Base-by-base conservation (phyloP, 1,140 invertebrate species). In the Tetragnatha versicolor region DNA sequence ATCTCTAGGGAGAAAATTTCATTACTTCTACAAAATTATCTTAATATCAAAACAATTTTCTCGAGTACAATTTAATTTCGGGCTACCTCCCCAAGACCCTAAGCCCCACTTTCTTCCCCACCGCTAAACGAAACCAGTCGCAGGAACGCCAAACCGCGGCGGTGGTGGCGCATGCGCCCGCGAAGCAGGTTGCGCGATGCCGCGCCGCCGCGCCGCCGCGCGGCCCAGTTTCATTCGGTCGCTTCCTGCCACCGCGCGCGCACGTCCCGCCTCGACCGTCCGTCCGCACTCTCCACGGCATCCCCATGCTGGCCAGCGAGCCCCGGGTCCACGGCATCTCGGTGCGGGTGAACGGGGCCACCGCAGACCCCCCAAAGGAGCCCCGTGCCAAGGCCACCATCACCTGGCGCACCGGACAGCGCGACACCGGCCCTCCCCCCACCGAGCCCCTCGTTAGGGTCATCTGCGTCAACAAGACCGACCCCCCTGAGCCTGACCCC, bases 341-440 rank as follows among this genome's bases (percentile, higher is more conserved):
- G n/a, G 61, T 78, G n/a, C 76, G 76, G 14, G 76, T 78, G 2
- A 78, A 78, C 47, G 76, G 76, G 33, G 22, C 76, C 25, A 20
- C 75, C 12, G 53, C 68, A 25, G 76, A 78, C 37, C 45, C 66
- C 33, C 9, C 51, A 6, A 27, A 47, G 25, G 20, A 25, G 14
- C 27, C 61, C 6, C 69, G 76, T 63, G 61, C 76, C 69, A 68
- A 55, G 39, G 63, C 76, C 20, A 78, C 76, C 14, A 78, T 78
- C 60, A 78, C 76, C 35, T 78, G 76, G 76, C 76, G 76, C 76
- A 69, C 25, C 35, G 76, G 53, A 51, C 76, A 78, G 37, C 63
- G 53, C 37, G 42, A 25, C 51, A 31, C 49, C 27, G 63, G 60
- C 35, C 65, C 20, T 35, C 39, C 37, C 42, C 49, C n/a, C 37